Conservation (phyloP, 2,797 vertebrate species). For the Lerista edwardsae region DNA sequence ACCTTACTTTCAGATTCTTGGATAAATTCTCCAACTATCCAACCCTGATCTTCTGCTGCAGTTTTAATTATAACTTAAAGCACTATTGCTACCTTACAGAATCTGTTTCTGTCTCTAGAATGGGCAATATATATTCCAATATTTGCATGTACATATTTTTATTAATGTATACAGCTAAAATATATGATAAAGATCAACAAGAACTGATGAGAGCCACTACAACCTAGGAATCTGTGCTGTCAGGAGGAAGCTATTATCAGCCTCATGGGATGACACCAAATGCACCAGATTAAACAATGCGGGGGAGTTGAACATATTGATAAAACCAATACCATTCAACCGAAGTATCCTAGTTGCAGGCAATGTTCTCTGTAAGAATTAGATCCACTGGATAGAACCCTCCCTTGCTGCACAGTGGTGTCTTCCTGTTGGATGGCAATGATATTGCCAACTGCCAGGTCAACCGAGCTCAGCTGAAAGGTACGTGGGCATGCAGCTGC, state of each 20-base stretch:
- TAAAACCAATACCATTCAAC: conserved; percentile 34
- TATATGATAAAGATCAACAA: conserved; percentile 39
- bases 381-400: too few relatives aligned
- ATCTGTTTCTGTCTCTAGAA: conserved; percentile 12
- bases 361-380: too few relatives aligned
- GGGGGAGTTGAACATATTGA: conserved; percentile 5
- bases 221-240: neutral
- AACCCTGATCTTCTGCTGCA: conserved; percentile 19
- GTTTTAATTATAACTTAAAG: conserved; percentile 3
- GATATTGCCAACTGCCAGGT: too few relatives aligned
- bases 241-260: neutral
- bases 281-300: neutral
- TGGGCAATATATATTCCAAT: neutral
- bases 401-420: neutral
- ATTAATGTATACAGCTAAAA: conserved; percentile 16
- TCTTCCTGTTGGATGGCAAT: too few relatives aligned
- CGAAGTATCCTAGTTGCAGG: conserved; percentile 15
- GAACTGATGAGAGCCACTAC: conserved; percentile 4
- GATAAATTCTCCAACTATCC: conserved; percentile 6
- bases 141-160: neutral
- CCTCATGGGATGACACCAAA: conserved; percentile 8
- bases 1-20: neutral
- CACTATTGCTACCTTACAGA: conserved; percentile 22
- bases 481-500: too few relatives aligned
- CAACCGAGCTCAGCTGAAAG: too few relatives aligned